These are phyloP conservation scores for Homarus americanus DNA, from an alignment of 1,140 invertebrate genomes.

Conservation along the genomic window DNA sequence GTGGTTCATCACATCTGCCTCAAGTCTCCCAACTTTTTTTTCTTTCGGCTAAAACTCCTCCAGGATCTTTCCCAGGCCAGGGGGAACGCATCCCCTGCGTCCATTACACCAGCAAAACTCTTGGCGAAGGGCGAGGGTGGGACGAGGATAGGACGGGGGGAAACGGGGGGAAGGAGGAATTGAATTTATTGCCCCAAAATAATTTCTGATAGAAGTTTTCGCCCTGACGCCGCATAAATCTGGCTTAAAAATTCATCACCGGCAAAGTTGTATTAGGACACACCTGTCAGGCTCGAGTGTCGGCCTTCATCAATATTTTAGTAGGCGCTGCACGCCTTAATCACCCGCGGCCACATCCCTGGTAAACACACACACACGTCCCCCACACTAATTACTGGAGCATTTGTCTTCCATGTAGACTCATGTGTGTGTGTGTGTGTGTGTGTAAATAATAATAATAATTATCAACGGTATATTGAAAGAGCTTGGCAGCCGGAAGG, in stretches of 20 bases:
- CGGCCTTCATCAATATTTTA: background rate
- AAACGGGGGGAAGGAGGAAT: background rate
- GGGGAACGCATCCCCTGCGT: too few relatives aligned
- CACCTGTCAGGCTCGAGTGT: background rate
- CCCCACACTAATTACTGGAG: too few relatives aligned
- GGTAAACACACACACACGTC: background rate
- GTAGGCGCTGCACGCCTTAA: background rate
- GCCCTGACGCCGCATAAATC: constrained; percentile 3
- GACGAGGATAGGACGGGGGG: too few relatives aligned
- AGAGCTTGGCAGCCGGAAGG: too few relatives aligned
- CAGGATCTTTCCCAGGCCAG: background rate
- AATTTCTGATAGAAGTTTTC: background rate
- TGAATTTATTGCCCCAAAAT: background rate
- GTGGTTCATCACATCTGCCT: background rate
- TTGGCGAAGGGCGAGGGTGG: too few relatives aligned
- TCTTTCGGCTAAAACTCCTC: background rate
- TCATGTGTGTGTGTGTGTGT: too few relatives aligned
- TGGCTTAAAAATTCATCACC: constrained; percentile 2
- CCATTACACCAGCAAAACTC: too few relatives aligned
- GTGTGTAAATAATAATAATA: too few relatives aligned
- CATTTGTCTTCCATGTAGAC: too few relatives aligned
- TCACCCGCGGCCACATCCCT: too few relatives aligned
- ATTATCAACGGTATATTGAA: too few relatives aligned
- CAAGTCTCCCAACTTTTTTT: background rate
- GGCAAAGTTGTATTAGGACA: background rate